Evolutionary conservation across 2,888 invertebrate species (phyloP).

Genomic region (Matsumyia berberina): DNA sequence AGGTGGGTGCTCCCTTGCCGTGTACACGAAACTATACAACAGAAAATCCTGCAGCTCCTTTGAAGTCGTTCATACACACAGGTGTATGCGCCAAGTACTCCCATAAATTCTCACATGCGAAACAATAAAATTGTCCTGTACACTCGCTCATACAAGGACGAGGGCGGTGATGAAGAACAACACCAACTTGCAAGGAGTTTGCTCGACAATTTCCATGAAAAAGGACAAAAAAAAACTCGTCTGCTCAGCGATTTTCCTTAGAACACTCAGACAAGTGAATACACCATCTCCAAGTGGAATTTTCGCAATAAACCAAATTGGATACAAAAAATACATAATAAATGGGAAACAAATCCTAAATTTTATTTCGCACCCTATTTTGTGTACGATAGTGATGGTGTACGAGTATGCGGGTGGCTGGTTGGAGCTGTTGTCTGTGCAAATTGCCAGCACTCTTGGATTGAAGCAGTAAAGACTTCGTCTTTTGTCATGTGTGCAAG

Average conservation of each 20-base stretch:
- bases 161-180: slow-evolving; percentile 11
- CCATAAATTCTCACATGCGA: slow-evolving; percentile 75
- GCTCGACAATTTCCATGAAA: slow-evolving; percentile 55
- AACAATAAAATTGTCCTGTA: slow-evolving; percentile 73
- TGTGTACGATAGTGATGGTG: slow-evolving; percentile 26
- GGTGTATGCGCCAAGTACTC: slow-evolving; percentile 57
- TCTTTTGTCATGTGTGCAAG: slow-evolving; percentile 37
- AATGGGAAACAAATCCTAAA: slow-evolving; percentile 75
- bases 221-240: slow-evolving; percentile 26
- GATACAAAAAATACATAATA: slow-evolving; percentile 73
- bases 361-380: slow-evolving; percentile 71
- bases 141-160: slow-evolving; percentile 52
- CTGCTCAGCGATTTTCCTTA: slow-evolving; percentile 63
- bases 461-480: slow-evolving; percentile 42
- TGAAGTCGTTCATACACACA: slow-evolving; percentile 41
- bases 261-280: slow-evolving; percentile 59
- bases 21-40: slow-evolving; percentile 46
- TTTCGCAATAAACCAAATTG: slow-evolving; percentile 75
- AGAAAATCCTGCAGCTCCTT: slow-evolving; percentile 35
- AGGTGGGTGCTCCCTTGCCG: slow-evolving; percentile 59
- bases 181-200: slow-evolving; percentile 56
- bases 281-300: slow-evolving; percentile 59
- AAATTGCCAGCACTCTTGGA: slow-evolving; percentile 65
- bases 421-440: slow-evolving; percentile 54
- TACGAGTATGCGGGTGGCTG: background rate